Evolutionary conservation across 2,797 vertebrate species (phyloP).

Genomic region (Pterois miles): DNA sequence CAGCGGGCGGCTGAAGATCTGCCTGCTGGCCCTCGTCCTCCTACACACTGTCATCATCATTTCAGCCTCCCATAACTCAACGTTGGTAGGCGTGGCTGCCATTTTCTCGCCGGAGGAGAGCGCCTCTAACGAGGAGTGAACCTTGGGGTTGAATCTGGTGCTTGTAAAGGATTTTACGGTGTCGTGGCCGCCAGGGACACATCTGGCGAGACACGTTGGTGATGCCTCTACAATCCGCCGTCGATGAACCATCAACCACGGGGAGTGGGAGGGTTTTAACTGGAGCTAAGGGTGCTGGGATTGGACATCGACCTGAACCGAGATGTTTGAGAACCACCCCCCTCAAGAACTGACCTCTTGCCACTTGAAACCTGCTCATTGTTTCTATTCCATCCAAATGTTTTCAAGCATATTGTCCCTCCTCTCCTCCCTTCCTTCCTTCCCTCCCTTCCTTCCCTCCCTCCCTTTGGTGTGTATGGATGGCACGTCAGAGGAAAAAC

Average conservation of each 20-base stretch:
- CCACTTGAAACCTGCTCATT: slow-evolving; percentile 78
- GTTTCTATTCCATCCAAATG: slow-evolving; percentile 76
- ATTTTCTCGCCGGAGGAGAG: slow-evolving; percentile 81
- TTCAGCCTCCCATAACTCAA: slow-evolving; percentile 78
- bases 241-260: slow-evolving; percentile 57
- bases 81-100: slow-evolving; percentile 68
- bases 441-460: neutral
- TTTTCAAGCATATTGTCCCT: slow-evolving; percentile 72
- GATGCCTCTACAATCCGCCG: slow-evolving; percentile 59
- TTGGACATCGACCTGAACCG: slow-evolving; percentile 44
- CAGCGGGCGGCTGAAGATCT: slow-evolving; percentile 81
- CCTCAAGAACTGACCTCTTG: slow-evolving; percentile 72
- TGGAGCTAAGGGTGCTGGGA: slow-evolving; percentile 66
- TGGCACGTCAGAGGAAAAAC: slow-evolving; percentile 45
- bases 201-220: slow-evolving; percentile 54
- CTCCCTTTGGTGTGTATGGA: slow-evolving; percentile 29
- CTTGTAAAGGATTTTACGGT: slow-evolving; percentile 40
- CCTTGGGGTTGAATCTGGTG: slow-evolving; percentile 40
- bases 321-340: slow-evolving; percentile 52
- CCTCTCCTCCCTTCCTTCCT: neutral
- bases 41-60: slow-evolving; percentile 83
- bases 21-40: slow-evolving; percentile 81
- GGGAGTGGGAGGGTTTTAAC: slow-evolving; percentile 64
- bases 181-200: slow-evolving; percentile 65
- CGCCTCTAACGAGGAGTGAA: slow-evolving; percentile 80